Conservation (phyloP, 2,888 invertebrate genomes). For the Mesorhabditis belari region DNA sequence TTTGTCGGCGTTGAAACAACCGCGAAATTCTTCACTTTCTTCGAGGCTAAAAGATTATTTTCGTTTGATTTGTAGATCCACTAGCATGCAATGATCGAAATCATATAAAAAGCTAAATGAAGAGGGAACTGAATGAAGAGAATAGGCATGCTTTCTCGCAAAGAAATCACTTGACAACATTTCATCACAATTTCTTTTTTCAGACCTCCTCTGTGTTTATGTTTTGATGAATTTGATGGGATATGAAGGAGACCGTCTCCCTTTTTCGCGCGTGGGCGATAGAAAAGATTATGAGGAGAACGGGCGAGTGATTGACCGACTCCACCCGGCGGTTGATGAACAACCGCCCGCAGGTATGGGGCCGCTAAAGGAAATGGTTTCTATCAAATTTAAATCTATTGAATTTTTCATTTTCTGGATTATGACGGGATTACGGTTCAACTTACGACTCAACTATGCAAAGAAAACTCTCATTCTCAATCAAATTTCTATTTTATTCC, state of each 20-base stretch:
- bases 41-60: constrained; percentile 35
- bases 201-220: background rate
- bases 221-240: background rate
- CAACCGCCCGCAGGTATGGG: background rate
- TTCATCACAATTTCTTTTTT: background rate
- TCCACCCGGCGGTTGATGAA: background rate
- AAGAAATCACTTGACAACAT: background rate
- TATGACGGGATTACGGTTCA: too few relatives aligned
- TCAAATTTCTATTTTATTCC: too few relatives aligned
- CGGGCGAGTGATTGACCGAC: too few relatives aligned
- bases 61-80: background rate
- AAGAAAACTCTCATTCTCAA: too few relatives aligned
- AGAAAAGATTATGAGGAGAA: too few relatives aligned
- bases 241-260: background rate
- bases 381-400: too few relatives aligned
- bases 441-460: constrained; percentile 1
- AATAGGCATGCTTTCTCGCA: constrained; percentile 7
- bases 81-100: constrained; percentile 1
- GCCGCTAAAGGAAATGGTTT: too few relatives aligned
- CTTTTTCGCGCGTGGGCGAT: background rate
- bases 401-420: too few relatives aligned
- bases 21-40: constrained; percentile 44
- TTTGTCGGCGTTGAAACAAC: constrained; percentile 34
- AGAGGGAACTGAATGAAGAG: background rate
- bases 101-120: background rate